phyloP scores from a whole-genome alignment of 2,797 vertebrate genomes.

The Muscicapa striata region DNA sequence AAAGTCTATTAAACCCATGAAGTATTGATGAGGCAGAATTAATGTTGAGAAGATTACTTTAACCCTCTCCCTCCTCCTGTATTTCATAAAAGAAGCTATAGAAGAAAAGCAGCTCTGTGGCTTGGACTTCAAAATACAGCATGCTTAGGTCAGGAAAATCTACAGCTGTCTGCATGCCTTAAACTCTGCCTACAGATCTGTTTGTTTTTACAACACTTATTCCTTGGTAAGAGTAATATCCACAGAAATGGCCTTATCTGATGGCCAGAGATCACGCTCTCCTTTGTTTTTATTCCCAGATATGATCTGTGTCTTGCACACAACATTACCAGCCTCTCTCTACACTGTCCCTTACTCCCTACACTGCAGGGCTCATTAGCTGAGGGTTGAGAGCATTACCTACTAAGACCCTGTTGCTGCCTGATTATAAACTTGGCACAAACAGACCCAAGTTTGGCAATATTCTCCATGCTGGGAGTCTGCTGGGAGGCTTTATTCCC shows the following conservation, averaged over 20 bases:
- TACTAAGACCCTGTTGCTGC: neutral
- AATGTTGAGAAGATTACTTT: neutral
- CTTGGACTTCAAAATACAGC: neutral
- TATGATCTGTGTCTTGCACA: neutral
- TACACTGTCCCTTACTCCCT: neutral
- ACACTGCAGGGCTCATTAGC: rapidly evolving
- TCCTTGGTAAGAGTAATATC: neutral
- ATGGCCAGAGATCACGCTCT: neutral
- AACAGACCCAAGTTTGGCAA: constrained; percentile 18
- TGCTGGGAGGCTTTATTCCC: neutral
- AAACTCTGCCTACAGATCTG: neutral
- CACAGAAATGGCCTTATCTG: neutral
- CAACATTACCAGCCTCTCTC: neutral
- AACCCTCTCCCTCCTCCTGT: neutral
- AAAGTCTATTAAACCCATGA: constrained; percentile 40
- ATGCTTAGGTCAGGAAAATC: neutral
- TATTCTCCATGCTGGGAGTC: neutral
- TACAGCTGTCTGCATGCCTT: neutral
- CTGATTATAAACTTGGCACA: constrained; percentile 46
- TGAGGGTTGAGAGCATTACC: neutral
- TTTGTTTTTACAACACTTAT: neutral
- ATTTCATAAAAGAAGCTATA: neutral
- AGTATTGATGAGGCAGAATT: constrained; percentile 49
- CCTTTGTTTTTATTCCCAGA: neutral
- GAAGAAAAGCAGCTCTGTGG: neutral